These are phyloP conservation scores for Leguminivora glycinivorella DNA, from an alignment of 1,140 invertebrate species.

Conservation along the genomic window DNA sequence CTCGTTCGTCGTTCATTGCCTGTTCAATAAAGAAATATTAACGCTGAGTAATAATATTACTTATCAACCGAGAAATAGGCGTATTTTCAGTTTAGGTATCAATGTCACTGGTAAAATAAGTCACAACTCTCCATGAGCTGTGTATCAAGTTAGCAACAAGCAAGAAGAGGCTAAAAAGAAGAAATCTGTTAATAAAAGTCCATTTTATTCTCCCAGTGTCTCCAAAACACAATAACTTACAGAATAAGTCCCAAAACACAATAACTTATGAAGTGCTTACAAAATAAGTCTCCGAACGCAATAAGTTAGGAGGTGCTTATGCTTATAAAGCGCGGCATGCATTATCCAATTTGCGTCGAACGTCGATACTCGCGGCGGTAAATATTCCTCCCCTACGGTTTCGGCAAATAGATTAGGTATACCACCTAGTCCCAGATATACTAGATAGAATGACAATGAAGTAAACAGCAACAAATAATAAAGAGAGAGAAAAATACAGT, in stretches of 20 bases:
- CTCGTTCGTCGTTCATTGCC: too few relatives aligned
- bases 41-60: too few relatives aligned
- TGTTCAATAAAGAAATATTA: too few relatives aligned
- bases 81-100: too few relatives aligned
- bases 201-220: not conserved
- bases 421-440: not conserved
- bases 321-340: constrained; percentile 36
- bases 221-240: not conserved
- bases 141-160: too few relatives aligned
- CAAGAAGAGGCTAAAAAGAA: too few relatives aligned
- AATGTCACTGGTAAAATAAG: too few relatives aligned
- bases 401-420: constrained; percentile 31
- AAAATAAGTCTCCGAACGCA: not conserved
- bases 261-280: constrained; percentile 4
- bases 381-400: constrained; percentile 33
- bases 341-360: constrained; percentile 46
- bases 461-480: too few relatives aligned
- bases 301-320: constrained; percentile 25
- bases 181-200: not conserved
- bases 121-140: too few relatives aligned
- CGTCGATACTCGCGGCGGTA: constrained; percentile 35
- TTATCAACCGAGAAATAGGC: too few relatives aligned
- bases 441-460: not conserved
- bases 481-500: too few relatives aligned
- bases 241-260: not conserved